These are phyloP conservation scores for Ptychoptera albimana DNA, from an alignment of 2,888 invertebrate genomes.

Conservation along the genomic window DNA sequence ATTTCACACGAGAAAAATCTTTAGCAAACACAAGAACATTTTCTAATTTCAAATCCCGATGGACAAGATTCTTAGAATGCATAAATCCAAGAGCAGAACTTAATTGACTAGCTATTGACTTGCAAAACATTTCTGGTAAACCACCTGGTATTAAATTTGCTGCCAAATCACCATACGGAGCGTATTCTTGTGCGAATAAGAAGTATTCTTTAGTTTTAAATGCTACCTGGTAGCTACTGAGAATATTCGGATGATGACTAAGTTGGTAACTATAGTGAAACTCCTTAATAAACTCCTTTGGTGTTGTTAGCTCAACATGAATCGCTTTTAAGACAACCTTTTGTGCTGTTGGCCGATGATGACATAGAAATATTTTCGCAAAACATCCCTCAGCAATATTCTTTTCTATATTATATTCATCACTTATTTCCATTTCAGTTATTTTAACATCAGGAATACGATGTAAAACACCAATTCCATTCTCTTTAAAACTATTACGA, in stretches of 20 bases:
- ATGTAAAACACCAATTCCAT: slow-evolving; percentile 28
- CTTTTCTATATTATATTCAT: slow-evolving; percentile 48
- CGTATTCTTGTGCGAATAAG: slow-evolving; percentile 56
- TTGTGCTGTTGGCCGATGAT: slow-evolving; percentile 39
- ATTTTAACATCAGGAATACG: slow-evolving; percentile 36
- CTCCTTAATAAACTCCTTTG: slow-evolving; percentile 54
- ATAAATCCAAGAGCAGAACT: slow-evolving; percentile 62
- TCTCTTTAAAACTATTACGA: too few relatives aligned
- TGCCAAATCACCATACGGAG: slow-evolving; percentile 52
- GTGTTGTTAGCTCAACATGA: slow-evolving; percentile 38
- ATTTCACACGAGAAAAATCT: slow-evolving; percentile 48
- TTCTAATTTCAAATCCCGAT: slow-evolving; percentile 55
- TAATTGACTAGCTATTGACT: slow-evolving; percentile 48
- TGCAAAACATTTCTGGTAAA: slow-evolving; percentile 41
- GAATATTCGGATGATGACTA: slow-evolving; percentile 58
- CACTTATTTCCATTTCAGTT: slow-evolving; percentile 34
- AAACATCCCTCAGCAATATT: slow-evolving; percentile 53
- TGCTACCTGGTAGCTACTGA: slow-evolving; percentile 60
- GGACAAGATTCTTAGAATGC: slow-evolving; percentile 60
- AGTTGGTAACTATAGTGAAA: slow-evolving; percentile 63
- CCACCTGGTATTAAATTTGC: slow-evolving; percentile 45
- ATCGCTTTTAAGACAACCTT: slow-evolving; percentile 53
- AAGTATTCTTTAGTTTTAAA: slow-evolving; percentile 32
- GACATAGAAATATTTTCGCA: slow-evolving; percentile 48
- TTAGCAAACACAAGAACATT: slow-evolving; percentile 57